Conservation (phyloP, 1,140 invertebrate species). For the Penaeus indicus region DNA sequence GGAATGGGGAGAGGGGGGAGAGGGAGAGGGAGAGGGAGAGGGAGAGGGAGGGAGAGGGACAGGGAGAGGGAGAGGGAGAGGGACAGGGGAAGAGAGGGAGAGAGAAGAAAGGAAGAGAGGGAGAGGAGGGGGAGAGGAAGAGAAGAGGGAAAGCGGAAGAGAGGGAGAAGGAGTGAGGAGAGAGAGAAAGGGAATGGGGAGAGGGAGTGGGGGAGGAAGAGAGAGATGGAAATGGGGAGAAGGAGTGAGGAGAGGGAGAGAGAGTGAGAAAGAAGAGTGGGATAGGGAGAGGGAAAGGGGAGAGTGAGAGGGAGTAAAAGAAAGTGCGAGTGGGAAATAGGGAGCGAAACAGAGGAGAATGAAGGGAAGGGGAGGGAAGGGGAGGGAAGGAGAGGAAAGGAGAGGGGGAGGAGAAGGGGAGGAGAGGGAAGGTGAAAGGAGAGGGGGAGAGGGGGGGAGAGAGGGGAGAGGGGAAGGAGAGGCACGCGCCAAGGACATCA, state of each 20-base stretch:
- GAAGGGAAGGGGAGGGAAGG: neutral
- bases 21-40: neutral
- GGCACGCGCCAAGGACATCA: no score
- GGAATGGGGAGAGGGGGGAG: slow-evolving; percentile 79
- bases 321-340: no score
- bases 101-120: no score
- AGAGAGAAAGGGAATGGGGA: neutral
- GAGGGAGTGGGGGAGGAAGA: neutral
- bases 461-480: neutral
- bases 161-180: neutral
- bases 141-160: neutral
- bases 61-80: slow-evolving; percentile 20
- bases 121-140: neutral
- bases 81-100: neutral
- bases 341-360: no score
- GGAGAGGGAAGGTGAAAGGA: neutral
- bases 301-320: neutral
- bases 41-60: neutral
- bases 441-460: neutral
- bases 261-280: neutral
- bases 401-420: neutral
- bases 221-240: slow-evolving; percentile 5
- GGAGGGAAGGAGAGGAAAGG: neutral
- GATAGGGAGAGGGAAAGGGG: neutral
- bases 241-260: neutral